Conservation (phyloP, 2,888 invertebrate species). For the Metalampra italica region DNA sequence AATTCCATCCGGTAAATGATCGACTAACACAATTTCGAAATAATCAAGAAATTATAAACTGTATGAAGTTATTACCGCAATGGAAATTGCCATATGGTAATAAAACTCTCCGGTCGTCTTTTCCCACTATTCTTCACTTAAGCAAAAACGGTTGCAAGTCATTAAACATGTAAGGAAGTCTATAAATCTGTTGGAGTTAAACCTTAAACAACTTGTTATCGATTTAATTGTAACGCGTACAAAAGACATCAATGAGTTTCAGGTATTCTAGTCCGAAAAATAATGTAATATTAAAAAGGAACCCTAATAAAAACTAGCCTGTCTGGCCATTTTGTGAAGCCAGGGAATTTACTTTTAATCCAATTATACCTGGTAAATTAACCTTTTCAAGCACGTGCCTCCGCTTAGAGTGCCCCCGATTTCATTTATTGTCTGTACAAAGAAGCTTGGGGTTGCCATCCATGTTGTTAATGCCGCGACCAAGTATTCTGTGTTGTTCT, state of each 20-base stretch:
- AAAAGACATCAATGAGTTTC: constrained; percentile 8
- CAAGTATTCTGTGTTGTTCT: constrained; percentile 17
- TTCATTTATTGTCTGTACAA: constrained; percentile 25
- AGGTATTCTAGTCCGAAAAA: not conserved
- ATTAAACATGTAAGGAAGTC: too few relatives aligned
- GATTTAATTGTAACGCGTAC: not conserved
- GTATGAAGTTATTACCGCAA: too few relatives aligned
- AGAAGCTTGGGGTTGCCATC: constrained; percentile 2
- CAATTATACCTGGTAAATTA: constrained; percentile 34
- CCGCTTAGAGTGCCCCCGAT: constrained; percentile 27
- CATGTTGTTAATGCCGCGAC: not conserved
- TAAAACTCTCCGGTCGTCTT: too few relatives aligned
- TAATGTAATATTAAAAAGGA: not conserved
- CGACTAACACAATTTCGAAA: too few relatives aligned
- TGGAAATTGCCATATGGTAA: too few relatives aligned
- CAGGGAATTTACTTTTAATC: constrained; percentile 17
- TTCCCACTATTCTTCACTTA: too few relatives aligned
- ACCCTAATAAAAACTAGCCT: not conserved
- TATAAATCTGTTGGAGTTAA: not conserved
- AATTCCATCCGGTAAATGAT: too few relatives aligned
- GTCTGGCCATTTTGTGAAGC: not conserved
- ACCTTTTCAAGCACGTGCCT: constrained; percentile 23
- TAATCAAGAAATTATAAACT: too few relatives aligned
- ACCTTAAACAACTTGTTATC: not conserved
- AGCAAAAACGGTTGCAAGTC: too few relatives aligned